Evolutionary conservation across 2,113 vertebrate genomes (phyloP), one percentile per base, ranked within the genome.

Genomic region (Cheirogaleus medius): DNA sequence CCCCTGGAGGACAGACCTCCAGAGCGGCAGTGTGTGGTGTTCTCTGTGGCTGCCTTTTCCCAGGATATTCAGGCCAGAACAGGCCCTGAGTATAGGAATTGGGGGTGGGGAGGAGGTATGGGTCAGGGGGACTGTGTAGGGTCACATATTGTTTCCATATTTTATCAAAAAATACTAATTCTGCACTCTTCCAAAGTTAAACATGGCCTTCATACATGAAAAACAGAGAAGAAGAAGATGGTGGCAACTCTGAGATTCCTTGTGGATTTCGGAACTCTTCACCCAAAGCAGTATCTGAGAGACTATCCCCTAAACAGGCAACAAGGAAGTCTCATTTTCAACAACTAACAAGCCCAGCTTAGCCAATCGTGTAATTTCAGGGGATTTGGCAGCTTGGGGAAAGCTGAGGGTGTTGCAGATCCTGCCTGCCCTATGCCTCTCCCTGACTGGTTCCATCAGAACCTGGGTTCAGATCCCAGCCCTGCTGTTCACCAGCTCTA

Each of bases 21-120:
- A 52, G 8, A 18, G 54, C 1, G 1, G 44, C n/a, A 6, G 1
- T 10, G 27, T 18, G 32, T 5, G 2, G 3, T 37, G 12, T 54
- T 42, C 39, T 47, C 63, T 11, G 17, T 8, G 34, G 23, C 29
- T 39, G 60, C n/a, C 60, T 52, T 25, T 69, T 17, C 47, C 54
- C 32, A 1, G 54, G 3, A 0, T 14, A 47, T 34, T 15, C 66
- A 58, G 69, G 42, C 18, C 58, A 77, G 64, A 71, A 52, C 7
- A 20, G 17, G n/a, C 82, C 18, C 32, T 10, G 21, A 49, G 42
- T 37, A 17, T n/a, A 27, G 90, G 18, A 27, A 63, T 27, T 29
- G 60, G 60, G 60, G 60, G 4, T 12, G 27, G 60, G 25, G 60
- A 12, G 11, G n/a, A 32, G 15, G 1, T 14, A 6, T 0, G 9